Base-by-base conservation (phyloP, 2,888 invertebrate genomes). In the Noctua janthe region DNA sequence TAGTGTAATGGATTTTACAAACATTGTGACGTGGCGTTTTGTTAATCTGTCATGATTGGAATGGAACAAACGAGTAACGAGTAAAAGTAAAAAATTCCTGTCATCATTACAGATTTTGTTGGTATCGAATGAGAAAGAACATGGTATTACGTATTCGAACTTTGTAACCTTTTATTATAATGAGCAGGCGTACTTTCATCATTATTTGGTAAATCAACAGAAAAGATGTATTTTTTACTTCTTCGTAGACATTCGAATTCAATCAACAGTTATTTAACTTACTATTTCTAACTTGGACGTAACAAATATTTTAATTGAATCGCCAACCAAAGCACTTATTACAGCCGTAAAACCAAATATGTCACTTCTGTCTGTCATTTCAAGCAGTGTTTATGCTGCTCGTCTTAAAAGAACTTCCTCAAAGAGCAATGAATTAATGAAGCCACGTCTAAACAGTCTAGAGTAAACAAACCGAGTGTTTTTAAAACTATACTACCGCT, bases 1-100 rank as follows among this genome's bases (percentile, higher is more conserved):
- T 67, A 70, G 64, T 73, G 77, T 73, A 71, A 82, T 74, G 49
- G 64, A 70, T 80, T 76, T 77, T 75, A 79, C 64, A 79, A 77
- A 78, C 59, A 72, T 85, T 76, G 39, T 85, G 82, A 88, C 74
- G 56, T 69, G 29, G 82, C 43, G 49, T 29, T 85, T 85, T 77
- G 82, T 85, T 67, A 71, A 70, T 39, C 76, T 76, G 51, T 80
- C 74, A 69, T 47, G 59, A 87, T 70, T 13, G 49, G 43, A 87
- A 74, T 72, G 71, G 69, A 77, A 85, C 62, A 77, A 67, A 81
- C 71, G 13, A 59, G 59, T 62, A 83, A 76, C 69, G 56, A 73
- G 72, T 73, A 66, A 83, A 76, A 83, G 87, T 70, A 73, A 83
- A 64, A 73, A 29, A 82, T 62, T 67, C 15, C 56, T 66, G 62